Conservation (phyloP, 2,113 vertebrate species). For the Tricholaema leucomelas region DNA sequence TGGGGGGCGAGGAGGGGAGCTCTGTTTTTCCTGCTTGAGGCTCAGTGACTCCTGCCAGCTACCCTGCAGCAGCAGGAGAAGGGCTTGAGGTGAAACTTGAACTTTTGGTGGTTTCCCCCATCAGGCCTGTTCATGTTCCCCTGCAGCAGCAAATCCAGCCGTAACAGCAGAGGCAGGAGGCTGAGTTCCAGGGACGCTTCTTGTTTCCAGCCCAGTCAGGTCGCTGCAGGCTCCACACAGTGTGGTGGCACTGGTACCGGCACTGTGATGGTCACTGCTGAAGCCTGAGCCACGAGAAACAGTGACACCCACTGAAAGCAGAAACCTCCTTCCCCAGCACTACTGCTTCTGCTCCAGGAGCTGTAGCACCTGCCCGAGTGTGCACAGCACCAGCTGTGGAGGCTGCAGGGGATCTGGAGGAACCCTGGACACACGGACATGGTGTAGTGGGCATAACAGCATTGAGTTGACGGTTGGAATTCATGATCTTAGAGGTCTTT, state of each 20-base stretch:
- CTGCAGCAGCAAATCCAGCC: background rate
- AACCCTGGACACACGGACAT: no score
- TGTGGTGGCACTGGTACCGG: background rate
- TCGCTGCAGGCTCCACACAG: rapidly evolving
- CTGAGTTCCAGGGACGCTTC: rapidly evolving
- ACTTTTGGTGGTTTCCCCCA: background rate
- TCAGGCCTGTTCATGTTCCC: background rate
- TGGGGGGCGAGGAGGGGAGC: background rate
- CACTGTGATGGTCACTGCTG: rapidly evolving
- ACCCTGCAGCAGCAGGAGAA: background rate
- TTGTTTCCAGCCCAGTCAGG: background rate
- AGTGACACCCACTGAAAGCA: background rate
- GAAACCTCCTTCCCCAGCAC: background rate
- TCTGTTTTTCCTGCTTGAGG: background rate
- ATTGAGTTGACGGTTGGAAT: no score
- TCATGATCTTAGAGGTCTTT: no score
- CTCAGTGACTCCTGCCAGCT: background rate
- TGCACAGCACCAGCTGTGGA: background rate
- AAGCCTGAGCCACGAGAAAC: background rate
- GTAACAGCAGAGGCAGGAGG: background rate
- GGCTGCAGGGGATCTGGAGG: background rate
- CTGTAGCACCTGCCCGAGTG: rapidly evolving
- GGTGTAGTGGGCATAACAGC: no score
- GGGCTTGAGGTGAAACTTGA: background rate
- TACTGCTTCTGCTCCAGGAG: background rate